Percentiles rank a stretch among this genome's conserved stretches.
Evolutionary conservation across 2,113 vertebrate genomes (phyloP).

Genomic region (Sinocyclocheilus anshuiensis): DNA sequence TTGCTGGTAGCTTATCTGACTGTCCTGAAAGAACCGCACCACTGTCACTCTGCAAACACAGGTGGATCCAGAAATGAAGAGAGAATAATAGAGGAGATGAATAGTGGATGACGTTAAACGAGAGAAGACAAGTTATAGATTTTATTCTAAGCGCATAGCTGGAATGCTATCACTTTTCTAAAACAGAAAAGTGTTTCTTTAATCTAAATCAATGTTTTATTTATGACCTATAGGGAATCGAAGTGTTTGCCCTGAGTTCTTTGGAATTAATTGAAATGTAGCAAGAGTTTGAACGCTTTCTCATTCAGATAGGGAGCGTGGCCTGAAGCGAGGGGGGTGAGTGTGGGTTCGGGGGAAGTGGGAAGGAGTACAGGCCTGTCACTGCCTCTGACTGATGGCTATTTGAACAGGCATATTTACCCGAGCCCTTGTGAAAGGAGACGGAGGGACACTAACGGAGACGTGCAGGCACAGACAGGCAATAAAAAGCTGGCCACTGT

Average conservation of each 20-base stretch:
- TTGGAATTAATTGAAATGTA: slow-evolving; percentile 22
- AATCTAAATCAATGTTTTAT: slow-evolving; percentile 6
- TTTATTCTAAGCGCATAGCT: neutral
- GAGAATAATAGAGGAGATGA: slow-evolving; percentile 54
- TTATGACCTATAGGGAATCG: neutral
- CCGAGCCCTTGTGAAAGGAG: slow-evolving; percentile 55
- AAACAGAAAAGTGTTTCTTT: slow-evolving; percentile 15
- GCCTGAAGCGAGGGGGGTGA: slow-evolving; percentile 11
- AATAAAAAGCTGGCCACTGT: slow-evolving; percentile 60
- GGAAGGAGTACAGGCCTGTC: slow-evolving; percentile 46
- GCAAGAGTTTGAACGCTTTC: slow-evolving; percentile 34
- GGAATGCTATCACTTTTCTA: neutral
- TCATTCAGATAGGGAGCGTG: slow-evolving; percentile 50
- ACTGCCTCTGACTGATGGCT: slow-evolving; percentile 57
- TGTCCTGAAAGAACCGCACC: slow-evolving; percentile 55
- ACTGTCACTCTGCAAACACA: slow-evolving; percentile 62
- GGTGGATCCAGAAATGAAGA: slow-evolving; percentile 52
- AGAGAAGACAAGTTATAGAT: slow-evolving; percentile 9
- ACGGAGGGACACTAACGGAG: slow-evolving; percentile 49
- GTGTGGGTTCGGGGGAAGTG: slow-evolving; percentile 26
- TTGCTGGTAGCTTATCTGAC: slow-evolving; percentile 59
- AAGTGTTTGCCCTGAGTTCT: neutral
- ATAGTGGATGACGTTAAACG: slow-evolving; percentile 39
- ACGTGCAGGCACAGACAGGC: slow-evolving; percentile 57
- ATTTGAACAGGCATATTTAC: slow-evolving; percentile 63